Evolutionary conservation across 2,797 vertebrate genomes (phyloP), one percentile per base, ranked within the genome.

Genomic region (Diceros bicornis): DNA sequence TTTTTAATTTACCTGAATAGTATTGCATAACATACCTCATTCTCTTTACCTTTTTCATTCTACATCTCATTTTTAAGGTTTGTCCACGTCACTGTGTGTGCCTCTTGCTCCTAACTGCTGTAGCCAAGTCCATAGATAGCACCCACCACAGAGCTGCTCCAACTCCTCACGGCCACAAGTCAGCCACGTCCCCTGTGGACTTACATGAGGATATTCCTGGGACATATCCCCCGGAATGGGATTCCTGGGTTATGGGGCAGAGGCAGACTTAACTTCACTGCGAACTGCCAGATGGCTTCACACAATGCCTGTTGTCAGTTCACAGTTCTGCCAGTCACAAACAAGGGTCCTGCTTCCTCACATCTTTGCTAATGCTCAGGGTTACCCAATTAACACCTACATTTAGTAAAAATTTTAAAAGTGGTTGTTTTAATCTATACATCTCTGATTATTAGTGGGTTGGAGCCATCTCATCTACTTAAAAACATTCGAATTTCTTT

Each of bases 341-440:
- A 69, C 25, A 83, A 82, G 74, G 52, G 44, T 32, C 10, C 37
- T 21, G 57, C 20, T 55, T 89, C 20, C 57, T 18, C 34, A 78
- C 32, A 37, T 74, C 87, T 93, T 68, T 89, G 59, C 29, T 91
- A 93, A 95, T 47, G 47, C 44, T 87, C 64, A 21, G 52, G 34
- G 87, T 47, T 61, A 83, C 72, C 68, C 34, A 84, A 83, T 77
- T 96, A 75, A 94, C 59, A 93, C 50, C 29, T 44, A 90, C 29
- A 44, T 41, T 92, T 93, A 52, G 10, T 44, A 44, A 91, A 94
- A 92, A 32, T 25, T 8, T 52, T 69, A 23, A 41, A 83, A 92
- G 37, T 62, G 4, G 3, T 41, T 68, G 32, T 66, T 94, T 94
- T 88, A 93, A 96, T 95, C 95, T 93, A 79, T 23, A 95, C 57